Conservation (phyloP, 2,113 vertebrate species). For the Equus przewalskii region DNA sequence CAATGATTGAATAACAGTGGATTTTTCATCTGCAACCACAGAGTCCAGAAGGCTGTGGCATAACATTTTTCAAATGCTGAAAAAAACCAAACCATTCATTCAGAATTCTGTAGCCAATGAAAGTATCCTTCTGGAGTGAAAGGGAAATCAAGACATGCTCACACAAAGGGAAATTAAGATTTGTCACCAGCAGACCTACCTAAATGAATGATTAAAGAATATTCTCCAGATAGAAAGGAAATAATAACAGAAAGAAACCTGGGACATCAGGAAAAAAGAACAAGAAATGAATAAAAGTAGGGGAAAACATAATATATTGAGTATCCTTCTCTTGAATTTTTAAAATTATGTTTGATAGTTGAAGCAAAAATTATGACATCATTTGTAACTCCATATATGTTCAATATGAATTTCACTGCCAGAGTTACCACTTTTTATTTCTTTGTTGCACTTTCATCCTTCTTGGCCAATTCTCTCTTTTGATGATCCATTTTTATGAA, state of each 20-base stretch:
- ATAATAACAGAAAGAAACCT: neutral
- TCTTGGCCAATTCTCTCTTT: neutral
- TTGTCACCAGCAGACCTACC: neutral
- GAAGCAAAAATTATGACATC: neutral
- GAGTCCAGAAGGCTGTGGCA: neutral
- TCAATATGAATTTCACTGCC: neutral
- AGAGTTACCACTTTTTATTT: conserved; percentile 28
- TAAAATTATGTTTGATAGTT: conserved; percentile 36
- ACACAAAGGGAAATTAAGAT: conserved; percentile 49
- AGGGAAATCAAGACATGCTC: neutral
- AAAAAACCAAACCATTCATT: neutral
- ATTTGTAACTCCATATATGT: neutral
- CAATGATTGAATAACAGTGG: neutral
- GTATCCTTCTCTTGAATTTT: neutral
- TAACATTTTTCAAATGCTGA: conserved; percentile 37
- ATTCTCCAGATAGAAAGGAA: conserved; percentile 40
- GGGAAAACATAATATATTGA: neutral
- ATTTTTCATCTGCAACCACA: neutral
- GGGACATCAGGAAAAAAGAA: neutral
- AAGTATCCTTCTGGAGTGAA: conserved; percentile 18
- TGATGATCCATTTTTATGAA: conserved; percentile 8
- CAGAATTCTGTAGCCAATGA: conserved; percentile 39
- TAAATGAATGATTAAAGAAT: conserved; percentile 25
- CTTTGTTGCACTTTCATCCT: neutral
- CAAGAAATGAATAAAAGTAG: neutral